These are phyloP conservation scores for Cynopterus sphinx DNA, from an alignment of 2,797 vertebrate species.

Conservation along the genomic window DNA sequence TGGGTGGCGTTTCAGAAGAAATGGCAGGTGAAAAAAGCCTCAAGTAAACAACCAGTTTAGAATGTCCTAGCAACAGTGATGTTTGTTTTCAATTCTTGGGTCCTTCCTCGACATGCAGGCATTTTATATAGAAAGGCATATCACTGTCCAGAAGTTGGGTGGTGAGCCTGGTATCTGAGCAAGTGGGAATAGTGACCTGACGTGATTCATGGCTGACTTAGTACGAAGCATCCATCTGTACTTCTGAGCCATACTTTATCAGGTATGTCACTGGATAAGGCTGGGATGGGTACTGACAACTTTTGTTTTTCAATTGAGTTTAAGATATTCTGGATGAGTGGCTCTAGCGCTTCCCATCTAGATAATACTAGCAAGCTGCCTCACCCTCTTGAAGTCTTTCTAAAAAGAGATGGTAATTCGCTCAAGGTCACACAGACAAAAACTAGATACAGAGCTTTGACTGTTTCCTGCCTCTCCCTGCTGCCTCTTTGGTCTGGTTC, in stretches of 20 bases:
- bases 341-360: not conserved
- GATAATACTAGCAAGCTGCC: not conserved
- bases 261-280: not conserved
- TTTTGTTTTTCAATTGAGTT: not conserved
- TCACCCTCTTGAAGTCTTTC: not conserved
- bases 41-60: not conserved
- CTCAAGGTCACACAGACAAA: not conserved
- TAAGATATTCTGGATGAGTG: not conserved
- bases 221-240: not conserved
- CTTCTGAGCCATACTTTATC: not conserved
- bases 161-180: not conserved
- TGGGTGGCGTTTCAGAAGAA: not conserved
- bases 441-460: not conserved
- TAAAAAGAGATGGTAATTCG: not conserved
- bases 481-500: not conserved
- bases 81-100: not conserved
- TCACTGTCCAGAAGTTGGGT: not conserved
- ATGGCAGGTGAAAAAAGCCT: not conserved
- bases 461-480: not conserved
- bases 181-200: not conserved
- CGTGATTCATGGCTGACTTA: too few species aligned
- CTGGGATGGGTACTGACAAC: not conserved
- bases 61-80: not conserved
- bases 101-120: not conserved
- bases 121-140: not conserved